Evolutionary conservation across 2,113 vertebrate species (phyloP).

Genomic region (Baryphthengus martii): DNA sequence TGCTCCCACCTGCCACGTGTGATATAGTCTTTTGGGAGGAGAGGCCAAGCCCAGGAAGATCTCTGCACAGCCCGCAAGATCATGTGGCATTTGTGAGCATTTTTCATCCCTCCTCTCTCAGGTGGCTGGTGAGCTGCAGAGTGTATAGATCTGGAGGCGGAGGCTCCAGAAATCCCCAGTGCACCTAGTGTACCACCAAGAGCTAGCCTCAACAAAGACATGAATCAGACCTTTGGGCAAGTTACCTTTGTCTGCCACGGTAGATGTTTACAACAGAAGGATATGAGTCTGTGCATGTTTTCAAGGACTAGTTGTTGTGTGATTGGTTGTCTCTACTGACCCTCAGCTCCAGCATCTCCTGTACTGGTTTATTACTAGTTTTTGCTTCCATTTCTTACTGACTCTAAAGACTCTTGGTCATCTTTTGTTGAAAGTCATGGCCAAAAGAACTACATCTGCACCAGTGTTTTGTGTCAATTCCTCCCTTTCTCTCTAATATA

Average conservation of each 20-base stretch:
- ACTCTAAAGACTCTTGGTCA: neutral
- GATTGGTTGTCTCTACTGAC: neutral
- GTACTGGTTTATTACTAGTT: neutral
- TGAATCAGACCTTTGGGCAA: neutral
- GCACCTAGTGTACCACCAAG: neutral
- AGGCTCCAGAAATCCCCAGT: neutral
- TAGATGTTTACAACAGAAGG: neutral
- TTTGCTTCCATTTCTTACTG: neutral
- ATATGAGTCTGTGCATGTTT: neutral
- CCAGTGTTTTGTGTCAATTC: neutral
- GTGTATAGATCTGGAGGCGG: neutral
- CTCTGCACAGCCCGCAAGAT: rapidly evolving
- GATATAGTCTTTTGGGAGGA: neutral
- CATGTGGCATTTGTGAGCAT: rapidly evolving
- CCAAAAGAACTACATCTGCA: neutral
- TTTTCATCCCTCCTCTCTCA: neutral
- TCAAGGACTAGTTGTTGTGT: neutral
- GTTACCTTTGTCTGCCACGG: neutral
- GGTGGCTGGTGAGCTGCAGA: neutral
- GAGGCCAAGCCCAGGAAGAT: neutral
- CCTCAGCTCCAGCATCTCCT: neutral
- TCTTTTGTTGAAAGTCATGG: neutral
- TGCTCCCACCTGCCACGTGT: neutral
- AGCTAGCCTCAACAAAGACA: neutral
- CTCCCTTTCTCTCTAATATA: neutral